Evolutionary conservation across 2,888 invertebrate genomes (phyloP), one percentile per base, ranked within the genome.

Genomic region (Meta bourneti): DNA sequence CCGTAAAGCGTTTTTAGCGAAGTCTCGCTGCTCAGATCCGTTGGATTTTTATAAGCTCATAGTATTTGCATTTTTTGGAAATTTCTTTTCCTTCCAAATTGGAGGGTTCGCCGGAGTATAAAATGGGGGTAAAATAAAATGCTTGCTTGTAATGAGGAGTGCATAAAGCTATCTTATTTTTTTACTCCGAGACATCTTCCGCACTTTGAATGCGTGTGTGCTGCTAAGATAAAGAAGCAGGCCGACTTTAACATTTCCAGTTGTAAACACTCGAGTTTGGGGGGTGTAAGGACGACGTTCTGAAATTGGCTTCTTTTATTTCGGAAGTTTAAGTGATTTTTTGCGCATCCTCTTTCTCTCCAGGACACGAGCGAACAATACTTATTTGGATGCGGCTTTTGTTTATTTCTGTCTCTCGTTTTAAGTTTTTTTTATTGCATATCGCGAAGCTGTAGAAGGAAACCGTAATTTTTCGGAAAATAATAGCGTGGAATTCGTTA

Each of bases 101-200:
- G 34, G 19, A 77, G 69, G 6, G 20, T 9, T 48, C 11, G 9
- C 54, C 16, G 20, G 61, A 61, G 69, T 61, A 79, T 79, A 79
- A 69, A 79, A 83, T 51, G 13, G 16, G n/a, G 16, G 7, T 16
- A 52, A 74, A 83, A 77, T 77, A 69, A 77, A 85, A 51, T 11
- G 13, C 48, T 85, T 69, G 8, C 49, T 54, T 85, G 69, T 77
- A 69, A 85, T 85, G 77, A 85, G 77, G 48, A 54, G 74, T 34
- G 11, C 13, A 20, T 75, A 77, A 77, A 77, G 48, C 48, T 69
- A 19, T 74, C 85, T 48, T 54, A 16, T 79, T 79, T 61, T 61
- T 61, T 61, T 61, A 16, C 11, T 9, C 16, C 13, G 11, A 16
- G 61, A 9, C 61, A 9, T 61, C 7, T 61, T 61, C 61, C 7